A percentile compares a stretch with the other conserved stretches of the same genome.
These are phyloP conservation scores for Eupristina koningsbergeri DNA, from an alignment of 1,140 invertebrate genomes.

Conservation along the genomic window DNA sequence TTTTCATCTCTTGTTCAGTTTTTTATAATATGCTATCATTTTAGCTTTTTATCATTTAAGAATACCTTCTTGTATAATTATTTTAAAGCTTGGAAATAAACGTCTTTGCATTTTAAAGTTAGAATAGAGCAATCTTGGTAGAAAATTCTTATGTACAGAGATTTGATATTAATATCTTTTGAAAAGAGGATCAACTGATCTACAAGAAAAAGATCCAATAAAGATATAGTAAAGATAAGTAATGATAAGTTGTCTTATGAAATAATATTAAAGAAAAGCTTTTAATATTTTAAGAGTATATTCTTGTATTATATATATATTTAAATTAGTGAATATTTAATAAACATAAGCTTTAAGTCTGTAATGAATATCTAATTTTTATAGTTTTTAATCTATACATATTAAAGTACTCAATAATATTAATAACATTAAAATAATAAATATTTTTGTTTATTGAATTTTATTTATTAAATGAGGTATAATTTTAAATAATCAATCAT, in stretches of 20 bases:
- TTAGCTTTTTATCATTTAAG: slow-evolving; percentile 20
- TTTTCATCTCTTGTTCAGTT: slow-evolving; percentile 24
- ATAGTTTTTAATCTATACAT: too few relatives aligned
- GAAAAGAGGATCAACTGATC: neutral
- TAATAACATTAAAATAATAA: too few relatives aligned
- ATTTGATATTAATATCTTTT: neutral
- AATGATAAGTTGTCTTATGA: too few relatives aligned
- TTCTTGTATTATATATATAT: too few relatives aligned
- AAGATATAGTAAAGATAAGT: too few relatives aligned
- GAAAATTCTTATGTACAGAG: neutral
- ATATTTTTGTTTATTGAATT: too few relatives aligned
- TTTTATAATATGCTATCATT: neutral
- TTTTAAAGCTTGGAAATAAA: neutral
- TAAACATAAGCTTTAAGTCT: too few relatives aligned
- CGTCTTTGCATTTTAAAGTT: neutral
- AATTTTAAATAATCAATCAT: too few relatives aligned
- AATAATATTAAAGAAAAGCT: neutral
- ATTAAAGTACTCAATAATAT: too few relatives aligned
- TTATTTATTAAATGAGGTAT: too few relatives aligned
- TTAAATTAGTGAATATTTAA: too few relatives aligned
- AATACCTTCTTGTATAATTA: neutral
- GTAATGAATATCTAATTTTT: too few relatives aligned
- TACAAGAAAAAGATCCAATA: slow-evolving; percentile 39
- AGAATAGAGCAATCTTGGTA: neutral
- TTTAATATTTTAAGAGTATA: neutral